Evolutionary conservation across 2,888 invertebrate genomes (phyloP), one percentile per base, ranked within the genome.

Genomic region (Eustalomyia histrio): DNA sequence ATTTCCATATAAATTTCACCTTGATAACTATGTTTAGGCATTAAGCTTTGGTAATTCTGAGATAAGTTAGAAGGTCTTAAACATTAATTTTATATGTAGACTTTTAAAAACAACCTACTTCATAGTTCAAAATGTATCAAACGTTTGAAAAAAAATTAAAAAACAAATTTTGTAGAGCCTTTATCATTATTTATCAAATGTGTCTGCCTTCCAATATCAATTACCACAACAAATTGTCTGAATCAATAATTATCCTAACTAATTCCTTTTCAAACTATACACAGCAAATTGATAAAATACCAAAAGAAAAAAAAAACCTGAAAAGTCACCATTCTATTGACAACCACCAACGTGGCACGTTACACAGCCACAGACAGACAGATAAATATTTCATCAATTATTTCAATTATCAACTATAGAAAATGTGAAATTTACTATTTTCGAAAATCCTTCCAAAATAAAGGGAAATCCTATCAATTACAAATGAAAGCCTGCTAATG

Each of bases 401-500:
- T 76, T 76, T 73, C 43, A 72, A 76, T 80, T 72, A 3, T 29
- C 6, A 6, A 29, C 29, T 29, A 29, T 29, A 76, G 21, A 53
- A 72, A 76, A 24, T 67, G 52, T 43, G 64, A 58, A 64, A 68
- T 63, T 55, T 57, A 29, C 17, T 24, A 67, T 12, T 29, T 75
- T 71, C 52, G 29, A 57, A 73, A 73, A 73, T 63, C 55, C 63
- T 55, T 21, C 53, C 55, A 69, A 50, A 67, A 69, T 10, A 50
- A 61, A 52, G 17, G 35, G 53, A 76, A 68, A 67, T 71, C 69
- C 29, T 14, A 61, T 67, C 69, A 65, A 78, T 57, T 71, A 69
- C 60, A 69, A 58, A 61, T 74, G 61, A 81, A 67, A 78, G 29
- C 16, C 52, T 74, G 60, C 71, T 65, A 74, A 74, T 76, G 69